Evolutionary conservation across 2,113 vertebrate species (phyloP).

Genomic region (Cinclus cinclus): DNA sequence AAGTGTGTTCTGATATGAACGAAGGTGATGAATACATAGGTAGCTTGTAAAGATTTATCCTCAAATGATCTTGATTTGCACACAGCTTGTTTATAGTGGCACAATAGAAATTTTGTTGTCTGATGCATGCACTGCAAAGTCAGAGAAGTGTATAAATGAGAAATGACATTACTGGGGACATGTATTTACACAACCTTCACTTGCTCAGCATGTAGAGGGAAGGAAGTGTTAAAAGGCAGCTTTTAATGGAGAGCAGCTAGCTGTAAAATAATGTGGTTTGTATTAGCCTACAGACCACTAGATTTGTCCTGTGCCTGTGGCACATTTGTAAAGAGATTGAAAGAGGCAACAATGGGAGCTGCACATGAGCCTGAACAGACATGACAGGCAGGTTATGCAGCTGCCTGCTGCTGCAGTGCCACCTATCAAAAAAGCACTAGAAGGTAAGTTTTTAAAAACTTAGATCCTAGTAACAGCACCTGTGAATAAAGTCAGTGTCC

Average conservation of each 20-base stretch:
- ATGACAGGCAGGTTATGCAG: neutral
- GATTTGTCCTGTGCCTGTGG: rapidly evolving
- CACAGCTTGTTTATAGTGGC: neutral
- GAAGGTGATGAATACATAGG: neutral
- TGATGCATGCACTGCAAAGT: neutral
- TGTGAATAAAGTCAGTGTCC: neutral
- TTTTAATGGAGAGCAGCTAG: neutral
- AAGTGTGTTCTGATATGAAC: neutral
- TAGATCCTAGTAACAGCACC: neutral
- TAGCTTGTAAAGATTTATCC: neutral
- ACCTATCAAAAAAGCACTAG: neutral
- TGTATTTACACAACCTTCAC: neutral
- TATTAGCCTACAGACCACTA: neutral
- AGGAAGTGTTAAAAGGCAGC: neutral
- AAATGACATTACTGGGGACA: neutral
- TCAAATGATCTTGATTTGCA: neutral
- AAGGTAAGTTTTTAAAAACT: neutral
- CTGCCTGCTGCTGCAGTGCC: neutral
- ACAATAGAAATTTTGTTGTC: neutral
- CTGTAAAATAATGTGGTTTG: neutral
- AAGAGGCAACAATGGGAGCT: neutral
- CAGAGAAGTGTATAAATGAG: neutral
- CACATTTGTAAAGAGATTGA: neutral
- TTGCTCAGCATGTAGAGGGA: neutral
- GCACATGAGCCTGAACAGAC: neutral